These are phyloP conservation scores for Haliclystus octoradiatus DNA, from an alignment of 30 jellyfish, hydroid and myxozoan species.

Conservation along the genomic window DNA sequence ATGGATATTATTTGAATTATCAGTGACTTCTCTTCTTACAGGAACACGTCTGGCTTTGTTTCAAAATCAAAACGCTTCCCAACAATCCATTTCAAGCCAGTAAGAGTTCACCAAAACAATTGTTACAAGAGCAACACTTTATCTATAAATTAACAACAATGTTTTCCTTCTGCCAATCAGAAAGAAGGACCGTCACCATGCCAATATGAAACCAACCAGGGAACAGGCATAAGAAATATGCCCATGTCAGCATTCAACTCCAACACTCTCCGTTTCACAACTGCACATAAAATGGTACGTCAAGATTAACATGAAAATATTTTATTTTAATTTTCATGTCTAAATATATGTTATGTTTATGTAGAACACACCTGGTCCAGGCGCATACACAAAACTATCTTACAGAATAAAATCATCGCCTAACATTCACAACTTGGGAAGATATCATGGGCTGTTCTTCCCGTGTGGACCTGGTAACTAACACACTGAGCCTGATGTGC, in stretches of 20 bases:
- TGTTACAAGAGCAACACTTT: not conserved
- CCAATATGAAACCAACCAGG: conserved; percentile 43
- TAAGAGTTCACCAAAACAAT: conserved; percentile 16
- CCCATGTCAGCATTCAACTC: conserved; percentile 75
- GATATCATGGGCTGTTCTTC: conserved; percentile 86
- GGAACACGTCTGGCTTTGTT: conserved; percentile 39
- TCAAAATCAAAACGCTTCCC: conserved; percentile 80
- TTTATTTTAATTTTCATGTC: not conserved
- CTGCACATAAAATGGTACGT: conserved; percentile 57
- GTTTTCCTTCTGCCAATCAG: no score
- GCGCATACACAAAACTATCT: conserved; percentile 64
- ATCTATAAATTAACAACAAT: no score
- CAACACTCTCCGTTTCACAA: conserved; percentile 65
- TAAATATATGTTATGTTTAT: not conserved
- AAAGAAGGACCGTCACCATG: conserved; percentile 88
- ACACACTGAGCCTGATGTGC: no score
- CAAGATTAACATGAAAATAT: not conserved
- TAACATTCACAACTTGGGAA: conserved; percentile 60
- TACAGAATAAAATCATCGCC: conserved; percentile 70
- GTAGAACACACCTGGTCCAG: conserved; percentile 96
- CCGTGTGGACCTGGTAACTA: conserved; percentile 83
- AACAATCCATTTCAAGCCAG: conserved; percentile 69
- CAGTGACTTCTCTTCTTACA: no score
- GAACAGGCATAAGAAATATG: conserved; percentile 25
- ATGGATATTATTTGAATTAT: no score